Evolutionary conservation across 2,113 vertebrate species (phyloP).

Genomic region (Brachyistius frenatus): DNA sequence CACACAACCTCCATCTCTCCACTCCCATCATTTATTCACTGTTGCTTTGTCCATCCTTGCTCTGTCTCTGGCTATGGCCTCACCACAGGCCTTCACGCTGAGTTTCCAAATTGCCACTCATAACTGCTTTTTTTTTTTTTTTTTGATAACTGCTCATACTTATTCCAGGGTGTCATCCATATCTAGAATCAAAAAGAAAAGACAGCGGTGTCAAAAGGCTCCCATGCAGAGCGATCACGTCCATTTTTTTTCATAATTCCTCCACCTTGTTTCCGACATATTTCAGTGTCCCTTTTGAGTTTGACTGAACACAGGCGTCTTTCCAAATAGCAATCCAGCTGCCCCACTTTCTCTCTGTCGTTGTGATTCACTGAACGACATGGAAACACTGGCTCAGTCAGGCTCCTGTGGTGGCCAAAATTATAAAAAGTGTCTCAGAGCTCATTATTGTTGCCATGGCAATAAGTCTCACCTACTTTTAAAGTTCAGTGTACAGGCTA

Average conservation of each 20-base stretch:
- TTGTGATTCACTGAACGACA: slow-evolving; percentile 31
- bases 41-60: background rate
- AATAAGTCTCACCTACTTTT: slow-evolving; percentile 27
- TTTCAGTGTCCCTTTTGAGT: slow-evolving; percentile 23
- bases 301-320: slow-evolving; percentile 4
- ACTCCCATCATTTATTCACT: slow-evolving; percentile 43
- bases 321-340: slow-evolving; percentile 31
- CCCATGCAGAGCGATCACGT: background rate
- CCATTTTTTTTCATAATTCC: background rate
- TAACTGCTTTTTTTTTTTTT: slow-evolving; percentile 6
- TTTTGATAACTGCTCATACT: slow-evolving; percentile 25
- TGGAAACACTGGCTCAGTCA: slow-evolving; percentile 20
- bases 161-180: slow-evolving; percentile 35
- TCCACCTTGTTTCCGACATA: background rate
- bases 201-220: slow-evolving; percentile 4
- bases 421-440: slow-evolving; percentile 17
- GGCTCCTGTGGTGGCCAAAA: slow-evolving; percentile 28
- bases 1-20: slow-evolving; percentile 3
- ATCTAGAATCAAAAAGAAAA: slow-evolving; percentile 39
- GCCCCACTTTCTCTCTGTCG: slow-evolving; percentile 33
- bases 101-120: slow-evolving; percentile 23
- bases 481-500: background rate
- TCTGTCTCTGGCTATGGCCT: background rate
- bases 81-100: slow-evolving; percentile 10
- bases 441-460: slow-evolving; percentile 30